Evolutionary conservation across 2,888 invertebrate species (phyloP), one percentile per base, ranked within the genome.

Genomic region (Cheilosia soror): DNA sequence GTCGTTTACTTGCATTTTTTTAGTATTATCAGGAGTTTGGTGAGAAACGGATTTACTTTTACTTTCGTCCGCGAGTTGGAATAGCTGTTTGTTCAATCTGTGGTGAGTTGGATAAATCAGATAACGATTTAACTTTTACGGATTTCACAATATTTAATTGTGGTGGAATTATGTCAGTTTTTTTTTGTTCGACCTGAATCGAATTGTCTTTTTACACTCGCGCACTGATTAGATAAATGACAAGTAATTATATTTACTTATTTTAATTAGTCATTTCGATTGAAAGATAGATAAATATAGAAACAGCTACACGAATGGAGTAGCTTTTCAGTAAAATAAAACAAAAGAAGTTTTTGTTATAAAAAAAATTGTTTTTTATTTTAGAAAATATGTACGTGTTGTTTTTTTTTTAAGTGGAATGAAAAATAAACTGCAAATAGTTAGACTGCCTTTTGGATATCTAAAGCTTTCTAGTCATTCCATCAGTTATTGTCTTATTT

Each of bases 11-110:
- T 20, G 20, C 27, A 42, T 31, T 2, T 31, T 40, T 69, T 71
- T 25, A 65, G 57, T 65, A 65, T 49, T 49, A 47, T 27, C 25
- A 20, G 49, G 7, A 37, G 33, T 40, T 49, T 49, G 40, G 49
- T 66, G 47, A 49, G 27, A 51, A 58, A 76, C 58, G 49, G 75
- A 66, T 76, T 75, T 40, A 66, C 37, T 58, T 66, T 58, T 49
- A 47, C 65, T 65, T 65, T 75, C 55, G 44, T 47, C 55, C 4
- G 4, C 2, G 25, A 15, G 13, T 13, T 33, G 53, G 49, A 27
- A 60, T 44, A 49, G 15, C n/a, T 31, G 27, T n/a, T 31, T 20
- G 11, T 27, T 40, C 13, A 69, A 51, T 25, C 68, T 69, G 77
- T 77, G 68, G 68, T 77, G 62, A 77, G 76, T 68, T 60, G 40